phyloP scores from a whole-genome alignment of 30 jellyfish, hydroid and myxozoan species.

The Aurelia aurita complex sp. Pacific region DNA sequence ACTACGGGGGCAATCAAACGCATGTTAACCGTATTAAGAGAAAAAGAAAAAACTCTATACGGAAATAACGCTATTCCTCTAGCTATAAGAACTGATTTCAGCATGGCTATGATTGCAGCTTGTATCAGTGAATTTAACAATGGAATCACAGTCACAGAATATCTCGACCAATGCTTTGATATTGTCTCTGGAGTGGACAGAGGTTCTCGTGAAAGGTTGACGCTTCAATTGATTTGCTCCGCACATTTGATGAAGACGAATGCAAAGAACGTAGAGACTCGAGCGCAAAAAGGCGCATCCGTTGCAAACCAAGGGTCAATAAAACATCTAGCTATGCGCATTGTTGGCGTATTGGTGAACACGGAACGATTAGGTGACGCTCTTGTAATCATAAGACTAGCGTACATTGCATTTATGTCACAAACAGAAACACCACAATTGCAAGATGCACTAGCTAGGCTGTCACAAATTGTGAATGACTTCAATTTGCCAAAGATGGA shows the following conservation, averaged over 20 bases:
- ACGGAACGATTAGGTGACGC: neutral
- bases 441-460: neutral
- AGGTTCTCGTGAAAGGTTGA: neutral
- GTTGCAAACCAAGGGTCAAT: neutral
- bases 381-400: neutral
- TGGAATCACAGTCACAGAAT: neutral
- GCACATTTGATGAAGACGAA: conserved; percentile 13
- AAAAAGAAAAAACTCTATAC: conserved; percentile 11
- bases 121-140: neutral
- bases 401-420: neutral
- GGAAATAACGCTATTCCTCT: neutral
- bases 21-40: neutral
- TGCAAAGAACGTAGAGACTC: neutral
- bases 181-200: neutral
- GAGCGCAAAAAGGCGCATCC: neutral
- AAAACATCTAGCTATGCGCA: neutral
- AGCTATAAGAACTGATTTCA: conserved; percentile 10
- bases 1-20: conserved; percentile 10
- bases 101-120: conserved; percentile 1
- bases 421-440: neutral
- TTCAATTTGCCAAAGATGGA: too few species aligned
- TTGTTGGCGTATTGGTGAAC: neutral
- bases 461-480: neutral
- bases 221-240: neutral
- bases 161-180: neutral